Conservation (phyloP, 2,113 vertebrate species). For the Lepus americanus region DNA sequence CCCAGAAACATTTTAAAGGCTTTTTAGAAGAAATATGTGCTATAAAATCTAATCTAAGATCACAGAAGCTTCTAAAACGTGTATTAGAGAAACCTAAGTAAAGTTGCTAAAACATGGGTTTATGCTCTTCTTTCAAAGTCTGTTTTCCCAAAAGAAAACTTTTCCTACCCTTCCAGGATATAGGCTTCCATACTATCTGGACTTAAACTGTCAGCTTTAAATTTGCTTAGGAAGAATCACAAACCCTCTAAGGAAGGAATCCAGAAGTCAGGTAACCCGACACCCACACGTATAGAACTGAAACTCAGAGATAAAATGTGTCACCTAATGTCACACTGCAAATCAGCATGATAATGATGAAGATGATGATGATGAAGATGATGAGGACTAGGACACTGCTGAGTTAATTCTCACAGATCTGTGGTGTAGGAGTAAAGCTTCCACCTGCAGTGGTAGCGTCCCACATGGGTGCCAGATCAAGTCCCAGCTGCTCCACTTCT, state of each 20-base stretch:
- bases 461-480: too few relatives aligned
- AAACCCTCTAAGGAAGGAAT: neutral
- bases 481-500: too few relatives aligned
- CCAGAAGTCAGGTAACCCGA: neutral
- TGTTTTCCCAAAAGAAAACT: neutral
- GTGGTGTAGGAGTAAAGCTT: too few relatives aligned
- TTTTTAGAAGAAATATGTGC: conserved; percentile 65
- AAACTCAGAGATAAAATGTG: neutral
- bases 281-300: neutral
- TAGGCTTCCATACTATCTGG: neutral
- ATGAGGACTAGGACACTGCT: neutral
- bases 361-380: too few relatives aligned
- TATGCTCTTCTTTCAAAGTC: neutral
- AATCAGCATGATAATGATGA: neutral
- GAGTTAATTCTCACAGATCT: neutral
- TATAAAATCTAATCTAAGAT: conserved; percentile 56
- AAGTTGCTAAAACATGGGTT: neutral
- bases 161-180: neutral
- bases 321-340: neutral
- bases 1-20: neutral
- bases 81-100: neutral
- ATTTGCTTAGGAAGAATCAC: neutral
- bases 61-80: conserved; percentile 33
- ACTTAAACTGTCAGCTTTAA: neutral
- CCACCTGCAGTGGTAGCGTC: too few relatives aligned